These are phyloP conservation scores for Rotaria magnacalcarata DNA, from an alignment of 2,888 invertebrate genomes.

Conservation along the genomic window DNA sequence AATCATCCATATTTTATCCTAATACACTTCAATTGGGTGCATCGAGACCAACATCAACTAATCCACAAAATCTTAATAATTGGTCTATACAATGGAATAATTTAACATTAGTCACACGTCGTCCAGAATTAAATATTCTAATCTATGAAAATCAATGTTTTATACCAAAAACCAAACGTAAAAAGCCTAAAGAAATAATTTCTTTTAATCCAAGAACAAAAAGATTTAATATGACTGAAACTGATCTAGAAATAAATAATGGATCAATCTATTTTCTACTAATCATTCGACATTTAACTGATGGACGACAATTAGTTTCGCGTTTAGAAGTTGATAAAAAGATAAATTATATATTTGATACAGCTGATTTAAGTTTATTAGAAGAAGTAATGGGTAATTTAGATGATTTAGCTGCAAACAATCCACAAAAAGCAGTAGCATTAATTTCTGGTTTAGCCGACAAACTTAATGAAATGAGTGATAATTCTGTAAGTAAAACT, in stretches of 20 bases:
- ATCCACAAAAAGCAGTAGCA: constrained; percentile 46
- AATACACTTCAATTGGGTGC: not conserved
- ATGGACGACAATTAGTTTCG: not conserved
- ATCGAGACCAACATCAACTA: not conserved
- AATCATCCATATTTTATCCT: not conserved
- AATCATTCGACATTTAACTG: not conserved
- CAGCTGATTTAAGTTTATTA: constrained; percentile 38
- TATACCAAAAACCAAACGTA: not conserved
- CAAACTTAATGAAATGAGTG: constrained; percentile 39
- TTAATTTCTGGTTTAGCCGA: constrained; percentile 39
- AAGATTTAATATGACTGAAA: not conserved
- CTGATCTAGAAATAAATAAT: not conserved
- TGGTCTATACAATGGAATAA: not conserved
- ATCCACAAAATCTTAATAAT: not conserved
- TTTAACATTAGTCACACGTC: not conserved
- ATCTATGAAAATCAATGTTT: constrained; percentile 18
- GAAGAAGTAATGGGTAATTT: constrained; percentile 38
- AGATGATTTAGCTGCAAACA: constrained; percentile 40
- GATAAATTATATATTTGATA: not conserved
- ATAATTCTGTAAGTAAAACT: not conserved
- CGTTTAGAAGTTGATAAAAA: not conserved
- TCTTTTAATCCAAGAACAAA: not conserved
- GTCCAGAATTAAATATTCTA: constrained; percentile 6
- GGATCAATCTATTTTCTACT: not conserved
- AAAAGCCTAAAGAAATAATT: not conserved